These are phyloP conservation scores for Exocentrus adspersus DNA, from an alignment of 2,888 invertebrate genomes.

Conservation along the genomic window DNA sequence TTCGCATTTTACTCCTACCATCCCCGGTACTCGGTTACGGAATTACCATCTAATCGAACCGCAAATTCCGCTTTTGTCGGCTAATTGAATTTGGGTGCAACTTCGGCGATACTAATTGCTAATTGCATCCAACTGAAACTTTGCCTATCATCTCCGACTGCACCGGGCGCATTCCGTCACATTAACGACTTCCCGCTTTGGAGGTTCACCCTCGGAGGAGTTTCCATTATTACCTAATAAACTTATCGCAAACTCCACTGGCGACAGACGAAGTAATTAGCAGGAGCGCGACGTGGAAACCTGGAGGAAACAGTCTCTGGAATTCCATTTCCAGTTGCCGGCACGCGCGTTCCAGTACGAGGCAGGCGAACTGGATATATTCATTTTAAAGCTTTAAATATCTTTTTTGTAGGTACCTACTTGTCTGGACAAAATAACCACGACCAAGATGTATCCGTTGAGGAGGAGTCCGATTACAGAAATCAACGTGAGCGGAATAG, in stretches of 20 bases:
- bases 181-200: neutral
- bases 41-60: neutral
- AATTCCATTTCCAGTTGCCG: neutral
- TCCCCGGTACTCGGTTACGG: neutral
- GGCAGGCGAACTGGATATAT: too few species aligned
- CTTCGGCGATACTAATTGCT: neutral
- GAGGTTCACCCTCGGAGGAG: neutral
- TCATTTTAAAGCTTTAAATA: too few species aligned
- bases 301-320: too few species aligned
- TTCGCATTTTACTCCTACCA: too few species aligned
- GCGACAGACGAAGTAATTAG: neutral
- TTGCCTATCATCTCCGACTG: neutral
- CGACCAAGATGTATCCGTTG: slow-evolving; percentile 78
- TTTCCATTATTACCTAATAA: neutral
- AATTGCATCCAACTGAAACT: neutral
- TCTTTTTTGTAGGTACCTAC: too few species aligned
- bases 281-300: too few species aligned
- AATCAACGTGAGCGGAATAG: slow-evolving; percentile 75
- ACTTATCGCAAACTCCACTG: neutral
- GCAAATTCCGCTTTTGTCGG: neutral
- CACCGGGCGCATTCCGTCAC: neutral
- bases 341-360: too few species aligned
- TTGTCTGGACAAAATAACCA: slow-evolving; percentile 78
- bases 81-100: neutral
- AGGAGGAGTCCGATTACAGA: slow-evolving; percentile 77